phyloP scores from a whole-genome alignment of 2,113 vertebrate genomes.

The Chascanopsetta lugubris region DNA sequence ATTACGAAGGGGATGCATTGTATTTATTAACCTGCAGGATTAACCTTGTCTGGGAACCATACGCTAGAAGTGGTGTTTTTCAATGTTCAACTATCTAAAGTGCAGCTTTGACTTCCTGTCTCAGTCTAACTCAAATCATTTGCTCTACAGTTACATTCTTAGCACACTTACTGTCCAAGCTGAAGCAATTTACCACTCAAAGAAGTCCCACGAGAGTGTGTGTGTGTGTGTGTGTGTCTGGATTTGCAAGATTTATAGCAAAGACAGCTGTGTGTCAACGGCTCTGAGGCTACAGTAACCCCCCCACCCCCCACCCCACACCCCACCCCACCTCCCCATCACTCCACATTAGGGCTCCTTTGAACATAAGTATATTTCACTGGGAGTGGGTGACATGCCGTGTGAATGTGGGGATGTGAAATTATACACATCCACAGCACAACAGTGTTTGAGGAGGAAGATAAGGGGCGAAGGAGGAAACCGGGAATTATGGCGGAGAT shows the following conservation, averaged over 20 bases:
- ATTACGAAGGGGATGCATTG: conserved; percentile 66
- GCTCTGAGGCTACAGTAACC: conserved; percentile 70
- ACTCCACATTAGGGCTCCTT: conserved; percentile 82
- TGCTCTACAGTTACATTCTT: conserved; percentile 31
- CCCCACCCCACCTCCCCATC: conserved; percentile 78
- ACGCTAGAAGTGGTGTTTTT: conserved; percentile 60
- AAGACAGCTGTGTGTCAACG: conserved; percentile 83
- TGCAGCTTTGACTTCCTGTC: conserved; percentile 32
- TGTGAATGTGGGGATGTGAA: conserved; percentile 79
- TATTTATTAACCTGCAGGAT: conserved; percentile 80
- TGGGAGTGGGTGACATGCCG: conserved; percentile 78
- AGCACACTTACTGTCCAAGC: conserved; percentile 57
- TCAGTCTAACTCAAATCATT: conserved; percentile 49
- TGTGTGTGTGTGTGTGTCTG: conserved; percentile 50
- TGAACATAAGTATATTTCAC: conserved; percentile 83
- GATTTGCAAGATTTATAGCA: conserved; percentile 82
- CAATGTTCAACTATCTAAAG: conserved; percentile 45
- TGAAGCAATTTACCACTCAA: conserved; percentile 71
- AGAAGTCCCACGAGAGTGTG: conserved; percentile 59
- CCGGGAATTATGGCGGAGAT: conserved; percentile 69
- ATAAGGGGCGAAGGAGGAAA: conserved; percentile 67
- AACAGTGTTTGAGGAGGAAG: conserved; percentile 72
- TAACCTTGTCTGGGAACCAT: conserved; percentile 65
- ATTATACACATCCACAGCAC: conserved; percentile 78
- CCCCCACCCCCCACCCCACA: conserved; percentile 79